Evolutionary conservation across 2,797 vertebrate genomes (phyloP).

Genomic region (Thripadectes ignobilis): DNA sequence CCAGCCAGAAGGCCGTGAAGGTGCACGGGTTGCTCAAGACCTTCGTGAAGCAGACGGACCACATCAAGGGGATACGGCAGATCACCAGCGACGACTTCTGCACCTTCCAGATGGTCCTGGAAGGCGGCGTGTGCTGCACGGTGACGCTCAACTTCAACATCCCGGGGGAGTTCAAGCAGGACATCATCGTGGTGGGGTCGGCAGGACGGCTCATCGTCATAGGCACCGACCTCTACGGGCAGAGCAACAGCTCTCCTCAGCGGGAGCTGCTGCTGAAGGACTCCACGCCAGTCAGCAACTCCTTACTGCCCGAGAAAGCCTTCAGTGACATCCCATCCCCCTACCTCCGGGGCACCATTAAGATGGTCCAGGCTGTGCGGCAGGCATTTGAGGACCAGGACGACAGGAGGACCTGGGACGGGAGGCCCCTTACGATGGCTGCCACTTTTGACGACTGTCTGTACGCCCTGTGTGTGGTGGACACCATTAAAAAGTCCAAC

Average conservation of each 20-base stretch:
- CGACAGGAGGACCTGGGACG: constrained; percentile 95
- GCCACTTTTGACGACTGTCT: constrained; percentile 98
- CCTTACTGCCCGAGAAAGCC: constrained; percentile 92
- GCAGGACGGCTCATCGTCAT: constrained; percentile 86
- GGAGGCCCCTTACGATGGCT: constrained; percentile 94
- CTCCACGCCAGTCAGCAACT: constrained; percentile 87
- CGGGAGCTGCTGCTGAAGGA: constrained; percentile 92
- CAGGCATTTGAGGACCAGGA: constrained; percentile 97
- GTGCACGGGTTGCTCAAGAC: constrained; percentile 97
- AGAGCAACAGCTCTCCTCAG: constrained; percentile 86
- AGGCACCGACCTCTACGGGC: constrained; percentile 92
- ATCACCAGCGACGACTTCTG: constrained; percentile 99
- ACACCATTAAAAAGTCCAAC: constrained; percentile 97
- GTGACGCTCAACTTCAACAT: constrained; percentile 98
- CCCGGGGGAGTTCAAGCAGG: constrained; percentile 94
- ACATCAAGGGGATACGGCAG: constrained; percentile 96
- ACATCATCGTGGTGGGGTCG: constrained; percentile 91
- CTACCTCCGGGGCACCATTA: constrained; percentile 93
- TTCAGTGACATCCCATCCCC: constrained; percentile 95
- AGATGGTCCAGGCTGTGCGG: constrained; percentile 96
- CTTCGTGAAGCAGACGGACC: constrained; percentile 96
- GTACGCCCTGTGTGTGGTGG: constrained; percentile 95
- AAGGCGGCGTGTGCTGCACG: constrained; percentile 94
- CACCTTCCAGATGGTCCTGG: constrained; percentile 97
- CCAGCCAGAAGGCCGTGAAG: constrained; percentile 90